Evolutionary conservation across 2,888 invertebrate species (phyloP).

Genomic region (Drosophila kuntzei): DNA sequence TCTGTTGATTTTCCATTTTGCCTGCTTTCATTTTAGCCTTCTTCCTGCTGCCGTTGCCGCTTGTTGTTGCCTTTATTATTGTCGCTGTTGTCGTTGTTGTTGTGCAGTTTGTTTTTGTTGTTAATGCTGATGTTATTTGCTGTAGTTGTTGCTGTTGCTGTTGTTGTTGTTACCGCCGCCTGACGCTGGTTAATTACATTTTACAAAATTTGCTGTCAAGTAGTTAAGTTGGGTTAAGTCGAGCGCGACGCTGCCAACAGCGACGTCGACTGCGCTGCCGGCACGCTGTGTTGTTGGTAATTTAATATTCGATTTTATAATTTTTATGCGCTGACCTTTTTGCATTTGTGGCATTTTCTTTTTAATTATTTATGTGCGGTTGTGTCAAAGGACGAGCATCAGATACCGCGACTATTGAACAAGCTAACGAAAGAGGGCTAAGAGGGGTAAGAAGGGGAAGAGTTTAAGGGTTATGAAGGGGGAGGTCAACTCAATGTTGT

Average conservation of each 20-base stretch:
- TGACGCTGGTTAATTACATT: conserved; percentile 84
- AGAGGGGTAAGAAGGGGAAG: conserved; percentile 2
- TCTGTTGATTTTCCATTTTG: conserved; percentile 79
- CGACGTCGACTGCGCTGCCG: conserved; percentile 16
- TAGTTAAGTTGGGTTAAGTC: conserved; percentile 83
- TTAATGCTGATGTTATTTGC: conserved; percentile 59
- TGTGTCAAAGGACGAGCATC: conserved; percentile 25
- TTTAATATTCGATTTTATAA: conserved; percentile 82
- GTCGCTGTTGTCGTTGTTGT: conserved; percentile 42
- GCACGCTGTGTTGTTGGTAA: conserved; percentile 58
- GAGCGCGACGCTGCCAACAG: conserved; percentile 59
- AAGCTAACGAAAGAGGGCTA: neutral
- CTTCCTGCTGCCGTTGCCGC: conserved; percentile 43
- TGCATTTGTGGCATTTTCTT: conserved; percentile 80
- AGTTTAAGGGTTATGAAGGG: neutral
- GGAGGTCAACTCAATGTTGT: neutral
- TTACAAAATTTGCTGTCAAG: conserved; percentile 84
- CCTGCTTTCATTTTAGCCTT: conserved; percentile 69
- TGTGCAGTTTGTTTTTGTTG: conserved; percentile 63
- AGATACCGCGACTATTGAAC: conserved; percentile 19
- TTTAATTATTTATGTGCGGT: conserved; percentile 80
- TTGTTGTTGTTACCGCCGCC: conserved; percentile 55
- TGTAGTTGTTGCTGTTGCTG: conserved; percentile 28
- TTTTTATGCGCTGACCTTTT: conserved; percentile 80
- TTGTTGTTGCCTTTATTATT: conserved; percentile 18